These are phyloP conservation scores for Drosophila trichaetosa DNA, from an alignment of 2,888 invertebrate species.

Conservation along the genomic window DNA sequence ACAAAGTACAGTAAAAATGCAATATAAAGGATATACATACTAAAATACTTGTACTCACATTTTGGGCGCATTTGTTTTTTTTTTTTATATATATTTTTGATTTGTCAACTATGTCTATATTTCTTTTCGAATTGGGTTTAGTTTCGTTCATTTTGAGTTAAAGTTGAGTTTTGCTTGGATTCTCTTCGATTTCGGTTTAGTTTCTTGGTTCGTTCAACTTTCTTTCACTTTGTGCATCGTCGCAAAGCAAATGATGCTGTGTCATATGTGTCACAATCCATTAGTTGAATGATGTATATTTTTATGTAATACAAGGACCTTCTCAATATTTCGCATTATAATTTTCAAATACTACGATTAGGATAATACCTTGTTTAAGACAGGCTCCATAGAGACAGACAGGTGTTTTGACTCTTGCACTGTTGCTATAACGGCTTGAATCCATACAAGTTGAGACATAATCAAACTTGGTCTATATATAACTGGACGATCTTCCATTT, in stretches of 20 bases:
- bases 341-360: constrained; percentile 20
- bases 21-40: constrained; percentile 47
- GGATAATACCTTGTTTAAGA: background rate
- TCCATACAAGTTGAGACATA: background rate
- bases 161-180: constrained; percentile 28
- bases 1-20: constrained; percentile 48
- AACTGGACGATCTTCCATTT: constrained; percentile 6
- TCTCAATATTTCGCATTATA: constrained; percentile 82
- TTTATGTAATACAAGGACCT: constrained; percentile 83
- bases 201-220: constrained; percentile 35
- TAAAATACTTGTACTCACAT: constrained; percentile 52
- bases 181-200: constrained; percentile 36
- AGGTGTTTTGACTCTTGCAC: constrained; percentile 3
- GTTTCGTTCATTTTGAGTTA: constrained; percentile 16
- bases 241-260: constrained; percentile 38
- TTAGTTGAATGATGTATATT: constrained; percentile 18
- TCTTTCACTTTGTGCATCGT: constrained; percentile 39
- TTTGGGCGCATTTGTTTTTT: constrained; percentile 41
- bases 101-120: background rate
- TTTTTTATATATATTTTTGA: background rate
- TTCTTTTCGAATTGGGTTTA: constrained; percentile 20
- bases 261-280: constrained; percentile 16
- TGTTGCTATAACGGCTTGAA: background rate
- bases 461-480: background rate
- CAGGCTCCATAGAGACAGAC: background rate